Evolutionary conservation across 2,113 vertebrate species (phyloP).

Genomic region (Notothenia rossii): DNA sequence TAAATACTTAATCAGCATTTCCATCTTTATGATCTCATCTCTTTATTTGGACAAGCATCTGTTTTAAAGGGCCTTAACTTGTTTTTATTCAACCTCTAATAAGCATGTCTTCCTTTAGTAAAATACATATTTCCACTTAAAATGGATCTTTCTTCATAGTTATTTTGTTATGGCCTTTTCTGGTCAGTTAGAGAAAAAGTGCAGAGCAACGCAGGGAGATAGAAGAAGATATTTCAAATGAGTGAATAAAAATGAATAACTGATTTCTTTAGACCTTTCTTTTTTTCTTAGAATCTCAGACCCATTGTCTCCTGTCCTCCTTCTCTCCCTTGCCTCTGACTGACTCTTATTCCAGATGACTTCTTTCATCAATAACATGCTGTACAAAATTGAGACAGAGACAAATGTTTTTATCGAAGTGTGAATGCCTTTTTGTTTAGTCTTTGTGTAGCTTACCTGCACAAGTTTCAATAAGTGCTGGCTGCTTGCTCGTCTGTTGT

Average conservation of each 20-base stretch:
- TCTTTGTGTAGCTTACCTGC: slow-evolving; percentile 43
- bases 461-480: slow-evolving; percentile 48
- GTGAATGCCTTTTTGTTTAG: slow-evolving; percentile 22
- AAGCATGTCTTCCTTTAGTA: neutral
- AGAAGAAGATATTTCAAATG: slow-evolving; percentile 16
- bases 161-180: slow-evolving; percentile 29
- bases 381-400: slow-evolving; percentile 48
- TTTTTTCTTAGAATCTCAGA: slow-evolving; percentile 31
- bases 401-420: slow-evolving; percentile 40
- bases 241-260: slow-evolving; percentile 9
- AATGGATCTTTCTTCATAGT: slow-evolving; percentile 34
- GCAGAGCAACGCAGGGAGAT: neutral
- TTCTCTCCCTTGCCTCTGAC: slow-evolving; percentile 14
- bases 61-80: neutral
- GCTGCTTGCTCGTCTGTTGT: slow-evolving; percentile 39
- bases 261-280: neutral
- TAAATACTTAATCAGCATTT: no score
- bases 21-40: neutral
- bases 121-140: neutral
- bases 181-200: slow-evolving; percentile 10
- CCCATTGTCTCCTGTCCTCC: slow-evolving; percentile 21
- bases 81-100: neutral
- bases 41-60: neutral
- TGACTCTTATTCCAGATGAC: slow-evolving; percentile 64
- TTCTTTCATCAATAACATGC: slow-evolving; percentile 66